phyloP scores from a whole-genome alignment of 2,797 vertebrate genomes.

The Mus spretus region DNA sequence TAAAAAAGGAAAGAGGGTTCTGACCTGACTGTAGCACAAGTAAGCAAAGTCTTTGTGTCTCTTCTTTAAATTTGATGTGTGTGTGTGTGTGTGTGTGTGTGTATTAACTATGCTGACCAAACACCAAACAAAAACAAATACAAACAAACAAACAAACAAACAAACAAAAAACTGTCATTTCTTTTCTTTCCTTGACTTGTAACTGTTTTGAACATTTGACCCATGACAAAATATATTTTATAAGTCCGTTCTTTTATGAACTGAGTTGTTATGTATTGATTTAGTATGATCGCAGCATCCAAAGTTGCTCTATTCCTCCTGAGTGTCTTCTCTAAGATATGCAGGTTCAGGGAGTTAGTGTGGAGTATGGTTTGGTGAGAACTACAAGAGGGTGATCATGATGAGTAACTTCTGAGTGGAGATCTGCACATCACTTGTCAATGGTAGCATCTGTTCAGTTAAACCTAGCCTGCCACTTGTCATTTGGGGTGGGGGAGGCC shows the following conservation, averaged over 20 bases:
- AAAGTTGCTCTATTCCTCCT: neutral
- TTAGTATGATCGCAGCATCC: neutral
- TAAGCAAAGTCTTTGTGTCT: constrained; percentile 45
- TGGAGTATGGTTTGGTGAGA: neutral
- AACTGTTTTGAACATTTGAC: neutral
- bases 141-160: too few relatives aligned
- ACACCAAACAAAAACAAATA: too few relatives aligned
- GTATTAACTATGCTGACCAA: neutral
- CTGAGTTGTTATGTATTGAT: neutral
- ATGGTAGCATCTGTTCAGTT: neutral
- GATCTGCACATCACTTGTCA: neutral
- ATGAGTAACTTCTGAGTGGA: neutral
- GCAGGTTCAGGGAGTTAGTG: neutral
- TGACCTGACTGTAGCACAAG: constrained; percentile 63
- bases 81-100: neutral
- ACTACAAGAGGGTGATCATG: neutral
- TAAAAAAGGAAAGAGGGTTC: constrained; percentile 68
- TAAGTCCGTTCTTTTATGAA: neutral
- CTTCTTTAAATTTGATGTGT: neutral
- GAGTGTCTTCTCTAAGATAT: neutral
- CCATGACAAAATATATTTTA: neutral
- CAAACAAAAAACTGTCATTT: constrained; percentile 43
- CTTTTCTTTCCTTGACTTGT: constrained; percentile 41
- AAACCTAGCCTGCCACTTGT: neutral
- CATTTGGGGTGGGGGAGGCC: neutral